Evolutionary conservation across 2,888 invertebrate genomes (phyloP).

Genomic region (Macaria liturata): DNA sequence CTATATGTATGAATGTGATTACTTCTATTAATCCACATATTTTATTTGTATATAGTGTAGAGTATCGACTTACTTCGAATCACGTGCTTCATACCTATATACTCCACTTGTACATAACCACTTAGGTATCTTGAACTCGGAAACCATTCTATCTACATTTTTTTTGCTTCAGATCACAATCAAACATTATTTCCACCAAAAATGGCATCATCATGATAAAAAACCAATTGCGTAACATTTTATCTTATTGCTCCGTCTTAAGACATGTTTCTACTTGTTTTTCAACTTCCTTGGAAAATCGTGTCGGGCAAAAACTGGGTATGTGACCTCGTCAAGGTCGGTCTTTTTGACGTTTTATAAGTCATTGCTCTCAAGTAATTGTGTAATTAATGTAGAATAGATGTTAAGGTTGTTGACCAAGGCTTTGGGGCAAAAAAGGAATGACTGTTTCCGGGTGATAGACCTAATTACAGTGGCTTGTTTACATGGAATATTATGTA

Average conservation of each 20-base stretch:
- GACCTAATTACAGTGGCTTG: conserved; percentile 17
- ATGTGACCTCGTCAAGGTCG: conserved; percentile 61
- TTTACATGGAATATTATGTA: neutral
- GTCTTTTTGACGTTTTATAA: conserved; percentile 35
- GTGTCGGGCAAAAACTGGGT: conserved; percentile 32
- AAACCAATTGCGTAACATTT: conserved; percentile 6
- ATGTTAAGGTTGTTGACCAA: conserved; percentile 32
- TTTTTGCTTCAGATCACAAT: conserved; percentile 12
- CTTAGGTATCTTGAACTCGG: too few relatives aligned
- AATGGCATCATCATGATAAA: conserved; percentile 15
- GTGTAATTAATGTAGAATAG: conserved; percentile 55
- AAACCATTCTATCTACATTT: neutral
- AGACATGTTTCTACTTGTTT: conserved; percentile 16
- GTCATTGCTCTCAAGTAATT: conserved; percentile 55
- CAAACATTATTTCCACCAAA: conserved; percentile 28
- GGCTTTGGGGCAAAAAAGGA: conserved; percentile 26
- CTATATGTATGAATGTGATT: too few relatives aligned
- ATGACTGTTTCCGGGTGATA: conserved; percentile 24
- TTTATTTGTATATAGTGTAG: neutral
- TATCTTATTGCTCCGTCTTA: conserved; percentile 13
- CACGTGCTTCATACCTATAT: too few relatives aligned
- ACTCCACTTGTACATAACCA: too few relatives aligned
- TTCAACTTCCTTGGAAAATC: conserved; percentile 23
- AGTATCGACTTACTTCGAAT: too few relatives aligned
- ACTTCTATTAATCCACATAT: neutral